Evolutionary conservation across 1,140 invertebrate genomes (phyloP).

Genomic region (Rhopalosiphum padi): DNA sequence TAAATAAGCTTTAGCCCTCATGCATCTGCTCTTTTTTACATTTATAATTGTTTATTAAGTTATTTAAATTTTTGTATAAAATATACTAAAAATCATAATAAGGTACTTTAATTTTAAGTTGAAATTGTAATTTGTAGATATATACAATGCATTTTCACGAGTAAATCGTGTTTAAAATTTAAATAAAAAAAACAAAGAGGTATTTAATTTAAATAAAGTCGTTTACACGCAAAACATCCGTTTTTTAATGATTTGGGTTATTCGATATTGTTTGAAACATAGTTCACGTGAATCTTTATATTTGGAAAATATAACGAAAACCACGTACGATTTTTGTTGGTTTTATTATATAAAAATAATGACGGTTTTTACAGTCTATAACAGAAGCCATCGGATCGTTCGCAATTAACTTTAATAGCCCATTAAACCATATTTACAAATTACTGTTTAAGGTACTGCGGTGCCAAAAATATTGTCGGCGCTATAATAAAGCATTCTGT

Average conservation of each 20-base stretch:
- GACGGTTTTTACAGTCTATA: background rate
- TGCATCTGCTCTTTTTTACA: too few species aligned
- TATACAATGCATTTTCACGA: background rate
- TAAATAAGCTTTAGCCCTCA: too few species aligned
- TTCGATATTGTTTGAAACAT: background rate
- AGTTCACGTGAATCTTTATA: background rate
- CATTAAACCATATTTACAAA: slow-evolving; percentile 10
- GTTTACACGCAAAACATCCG: background rate
- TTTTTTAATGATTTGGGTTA: background rate
- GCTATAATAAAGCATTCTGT: background rate
- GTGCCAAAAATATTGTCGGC: slow-evolving; percentile 41
- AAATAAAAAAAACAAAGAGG: background rate
- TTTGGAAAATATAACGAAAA: background rate
- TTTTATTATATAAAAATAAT: background rate
- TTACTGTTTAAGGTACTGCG: background rate
- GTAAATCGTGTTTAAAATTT: background rate
- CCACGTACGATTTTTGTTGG: background rate
- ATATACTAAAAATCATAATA: background rate
- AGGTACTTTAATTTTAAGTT: background rate
- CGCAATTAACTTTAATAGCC: slow-evolving; percentile 39
- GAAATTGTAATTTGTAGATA: background rate
- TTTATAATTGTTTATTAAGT: too few species aligned
- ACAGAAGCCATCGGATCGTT: slow-evolving; percentile 13
- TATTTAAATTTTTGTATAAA: background rate
- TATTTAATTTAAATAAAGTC: background rate